phyloP scores from a whole-genome alignment of 2,888 invertebrate genomes.

The Tupiocoris notatus region DNA sequence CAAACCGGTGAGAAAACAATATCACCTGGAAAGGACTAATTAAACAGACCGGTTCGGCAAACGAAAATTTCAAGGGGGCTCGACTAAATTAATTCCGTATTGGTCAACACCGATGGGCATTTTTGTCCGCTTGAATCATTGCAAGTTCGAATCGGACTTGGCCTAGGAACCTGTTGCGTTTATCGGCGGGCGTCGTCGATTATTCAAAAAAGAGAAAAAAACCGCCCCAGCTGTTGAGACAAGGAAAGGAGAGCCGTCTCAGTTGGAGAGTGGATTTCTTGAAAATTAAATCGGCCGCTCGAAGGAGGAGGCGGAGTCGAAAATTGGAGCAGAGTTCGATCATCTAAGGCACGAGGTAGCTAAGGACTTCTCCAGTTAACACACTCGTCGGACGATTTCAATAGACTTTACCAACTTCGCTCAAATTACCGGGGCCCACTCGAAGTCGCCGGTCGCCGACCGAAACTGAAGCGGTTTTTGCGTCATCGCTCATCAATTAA shows the following conservation, averaged over 20 bases:
- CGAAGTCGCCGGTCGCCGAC: too few relatives aligned
- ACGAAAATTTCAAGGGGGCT: not conserved
- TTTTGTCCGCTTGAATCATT: too few relatives aligned
- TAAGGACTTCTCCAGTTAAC: not conserved
- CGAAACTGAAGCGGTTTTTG: not conserved
- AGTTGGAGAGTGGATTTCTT: too few relatives aligned
- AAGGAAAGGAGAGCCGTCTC: not conserved
- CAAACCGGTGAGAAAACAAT: too few relatives aligned
- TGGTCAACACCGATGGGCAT: not conserved
- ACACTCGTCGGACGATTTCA: not conserved
- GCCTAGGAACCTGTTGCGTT: not conserved
- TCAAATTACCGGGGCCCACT: not conserved
- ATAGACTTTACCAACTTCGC: not conserved
- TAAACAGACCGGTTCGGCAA: not conserved
- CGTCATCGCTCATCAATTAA: not conserved
- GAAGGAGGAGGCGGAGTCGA: not conserved
- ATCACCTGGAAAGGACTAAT: not conserved
- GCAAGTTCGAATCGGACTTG: not conserved
- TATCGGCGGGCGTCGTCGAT: not conserved
- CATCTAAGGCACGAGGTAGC: not conserved
- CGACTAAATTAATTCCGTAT: not conserved
- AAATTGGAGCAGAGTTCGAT: not conserved
- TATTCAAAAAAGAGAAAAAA: not conserved
- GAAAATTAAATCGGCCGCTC: not conserved
- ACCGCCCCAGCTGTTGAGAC: not conserved